Evolutionary conservation across 2,113 vertebrate species (phyloP).

Genomic region (Haplotaxodon microlepis): DNA sequence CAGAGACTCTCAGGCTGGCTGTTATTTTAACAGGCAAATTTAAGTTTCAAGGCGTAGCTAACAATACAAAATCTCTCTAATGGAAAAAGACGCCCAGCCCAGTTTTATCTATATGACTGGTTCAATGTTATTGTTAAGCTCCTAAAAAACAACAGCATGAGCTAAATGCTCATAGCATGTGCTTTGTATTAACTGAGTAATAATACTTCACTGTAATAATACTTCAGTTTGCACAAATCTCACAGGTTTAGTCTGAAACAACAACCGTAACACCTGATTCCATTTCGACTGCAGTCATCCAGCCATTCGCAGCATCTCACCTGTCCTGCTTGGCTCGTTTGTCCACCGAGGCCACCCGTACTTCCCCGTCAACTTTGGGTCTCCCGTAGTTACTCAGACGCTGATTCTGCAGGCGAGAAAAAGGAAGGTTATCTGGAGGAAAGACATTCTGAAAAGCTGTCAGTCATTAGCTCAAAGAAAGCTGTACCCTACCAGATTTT

Average conservation of each 20-base stretch:
- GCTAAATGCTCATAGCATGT: not conserved
- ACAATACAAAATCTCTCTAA: not conserved
- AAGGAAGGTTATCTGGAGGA: not conserved
- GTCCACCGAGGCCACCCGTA: conserved; percentile 87
- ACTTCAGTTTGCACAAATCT: not conserved
- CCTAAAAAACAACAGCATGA: not conserved
- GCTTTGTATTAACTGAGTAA: not conserved
- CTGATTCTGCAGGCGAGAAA: conserved; percentile 79
- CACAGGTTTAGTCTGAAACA: not conserved
- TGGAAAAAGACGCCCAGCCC: not conserved
- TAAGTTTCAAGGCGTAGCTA: not conserved
- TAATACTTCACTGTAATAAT: not conserved
- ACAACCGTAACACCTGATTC: not conserved
- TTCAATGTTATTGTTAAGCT: not conserved
- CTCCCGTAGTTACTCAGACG: conserved; percentile 84
- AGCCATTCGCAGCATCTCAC: conserved; percentile 65
- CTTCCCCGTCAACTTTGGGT: conserved; percentile 94
- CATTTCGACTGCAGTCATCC: not conserved
- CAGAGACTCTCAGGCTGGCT: not conserved
- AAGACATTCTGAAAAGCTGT: not conserved
- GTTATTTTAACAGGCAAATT: not conserved
- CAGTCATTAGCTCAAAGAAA: not conserved
- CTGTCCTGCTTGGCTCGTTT: conserved; percentile 94
- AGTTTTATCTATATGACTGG: not conserved
- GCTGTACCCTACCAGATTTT: conserved; percentile 81